Evolutionary conservation across 2,113 vertebrate genomes (phyloP), one percentile per base, ranked within the genome.

Genomic region (Dolichallabes microphthalmus): DNA sequence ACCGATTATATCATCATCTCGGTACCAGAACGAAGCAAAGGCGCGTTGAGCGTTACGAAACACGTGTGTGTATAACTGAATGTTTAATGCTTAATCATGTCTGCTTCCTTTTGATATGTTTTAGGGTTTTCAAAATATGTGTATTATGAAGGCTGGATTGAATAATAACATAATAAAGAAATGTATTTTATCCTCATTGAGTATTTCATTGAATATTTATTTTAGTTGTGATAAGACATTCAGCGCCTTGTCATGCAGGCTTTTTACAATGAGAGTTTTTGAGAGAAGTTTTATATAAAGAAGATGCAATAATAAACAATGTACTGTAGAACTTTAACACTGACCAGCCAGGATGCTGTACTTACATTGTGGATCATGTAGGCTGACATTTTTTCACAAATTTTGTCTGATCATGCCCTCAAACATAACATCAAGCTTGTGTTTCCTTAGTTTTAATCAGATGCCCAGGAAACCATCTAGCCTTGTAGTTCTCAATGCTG

Each of bases 41-140:
- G 4, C 39, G 27, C 27, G 22, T 80, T 82, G 71, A 69, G 57
- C 60, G 32, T 69, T 78, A n/a, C 52, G 52, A 60, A 45, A 83
- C 66, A 68, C 30, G 35, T 77, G 1, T 79, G 84, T 76, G 32
- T 19, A 17, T 83, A 64, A 39, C 32, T 75, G 73, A 39, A 50
- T 68, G 76, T 86, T 25, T 85, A 50, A 55, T 58, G 57, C 74
- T 86, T 32, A 58, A 85, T 85, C 17, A 53, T 71, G 25, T 82
- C 76, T 66, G 82, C 86, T 85, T 86, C 39, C 53, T 88, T 86
- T 88, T 69, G 30, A 83, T 80, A 80, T 80, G 64, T 83, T 79
- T 74, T 64, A 80, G 66, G 53, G 39, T 58, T 63, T 88, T 64
- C 25, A 50, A 80, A 84, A 82, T 64, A n/a, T 61, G 66, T 79